Evolutionary conservation across 2,888 invertebrate species (phyloP), one percentile per base, ranked within the genome.

Genomic region (Lamellibrachia columna): DNA sequence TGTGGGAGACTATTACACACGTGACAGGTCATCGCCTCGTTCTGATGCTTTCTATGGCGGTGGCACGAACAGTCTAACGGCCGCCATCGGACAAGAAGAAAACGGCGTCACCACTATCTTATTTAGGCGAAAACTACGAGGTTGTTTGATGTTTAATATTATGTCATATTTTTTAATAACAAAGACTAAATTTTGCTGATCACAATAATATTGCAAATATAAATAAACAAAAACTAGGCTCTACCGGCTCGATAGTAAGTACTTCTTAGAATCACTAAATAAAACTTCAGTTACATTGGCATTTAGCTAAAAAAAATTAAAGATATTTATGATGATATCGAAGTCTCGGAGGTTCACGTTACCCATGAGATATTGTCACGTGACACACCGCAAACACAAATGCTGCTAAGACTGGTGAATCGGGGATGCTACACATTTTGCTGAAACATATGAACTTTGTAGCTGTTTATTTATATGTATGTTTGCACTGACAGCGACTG

Each of bases 1-100:
- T 92, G 98, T 99, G n/a, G 97, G 98, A 90, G 99, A 99, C 96
- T 99, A 98, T 96, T 99, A 99, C 95, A 98, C 99, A 0, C 97
- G 99, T 94, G 99, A 99, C 96, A 97, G 98, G 94, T 99, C 99
- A 0, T 99, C 99, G 0, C 99, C 99, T 0, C 97, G 98, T 11
- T 97, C 97, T 93, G 99, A 99, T 96, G 97, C 97, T 0, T 98
- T 98, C 97, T 99, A 98, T 98, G 99, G 99, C 0, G 93, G 93
- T 8, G 99, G 99, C 0, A 91, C 92, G 1, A 98, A 98, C 93
- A 98, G 98, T 95, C 96, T 99, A 93, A 98, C 98, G 0, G 98
- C 98, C 0, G 98, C 98, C 0, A 97, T 98, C 94, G 98, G 98
- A 0, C 98, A 97, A 96, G 98, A 97, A 96, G 98, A 98, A 94